phyloP scores from a whole-genome alignment of 1,140 invertebrate species.

The Pachypeltis micranthus region DNA sequence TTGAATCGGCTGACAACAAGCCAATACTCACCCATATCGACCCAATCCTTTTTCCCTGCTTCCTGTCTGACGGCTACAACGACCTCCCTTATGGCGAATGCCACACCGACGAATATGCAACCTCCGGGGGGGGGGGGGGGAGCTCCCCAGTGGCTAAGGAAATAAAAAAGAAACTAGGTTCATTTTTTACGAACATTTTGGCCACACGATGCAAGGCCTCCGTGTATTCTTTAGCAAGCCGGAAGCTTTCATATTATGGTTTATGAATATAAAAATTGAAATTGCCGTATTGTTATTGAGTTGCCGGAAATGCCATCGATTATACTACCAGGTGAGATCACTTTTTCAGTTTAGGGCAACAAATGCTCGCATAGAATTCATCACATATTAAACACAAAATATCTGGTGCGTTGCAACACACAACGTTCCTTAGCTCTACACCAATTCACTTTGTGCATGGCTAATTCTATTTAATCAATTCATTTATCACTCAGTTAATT shows the following conservation, averaged over 20 bases:
- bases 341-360: too few relatives aligned
- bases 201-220: neutral
- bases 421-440: too few relatives aligned
- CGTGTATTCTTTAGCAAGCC: neutral
- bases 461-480: too few relatives aligned
- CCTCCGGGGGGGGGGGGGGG: too few relatives aligned
- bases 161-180: neutral
- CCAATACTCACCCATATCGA: constrained; percentile 31
- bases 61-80: constrained; percentile 50
- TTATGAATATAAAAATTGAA: neutral
- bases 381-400: too few relatives aligned
- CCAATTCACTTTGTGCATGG: too few relatives aligned
- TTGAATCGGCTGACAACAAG: neutral
- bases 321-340: too few relatives aligned
- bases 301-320: too few relatives aligned
- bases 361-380: too few relatives aligned
- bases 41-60: constrained; percentile 38
- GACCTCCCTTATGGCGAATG: constrained; percentile 60
- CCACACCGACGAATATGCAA: constrained; percentile 48
- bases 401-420: too few relatives aligned
- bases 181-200: neutral
- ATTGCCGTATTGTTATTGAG: neutral
- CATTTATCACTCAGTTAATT: too few relatives aligned
- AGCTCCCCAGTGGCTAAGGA: constrained; percentile 63
- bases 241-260: neutral